These are phyloP conservation scores for Ceramica pisi DNA, from an alignment of 2,888 invertebrate genomes.

Conservation along the genomic window DNA sequence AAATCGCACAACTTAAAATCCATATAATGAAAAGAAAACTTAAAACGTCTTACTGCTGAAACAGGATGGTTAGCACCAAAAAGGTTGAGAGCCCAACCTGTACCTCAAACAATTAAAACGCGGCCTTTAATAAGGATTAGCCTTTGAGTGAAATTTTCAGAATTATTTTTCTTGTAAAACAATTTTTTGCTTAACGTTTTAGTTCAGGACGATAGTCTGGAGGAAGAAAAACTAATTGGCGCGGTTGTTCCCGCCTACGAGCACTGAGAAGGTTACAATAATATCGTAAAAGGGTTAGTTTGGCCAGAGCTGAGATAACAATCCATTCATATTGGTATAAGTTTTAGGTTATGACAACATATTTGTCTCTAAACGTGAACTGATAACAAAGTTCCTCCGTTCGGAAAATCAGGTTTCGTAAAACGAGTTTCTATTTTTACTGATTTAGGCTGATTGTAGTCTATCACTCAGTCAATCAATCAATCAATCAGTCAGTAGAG, in stretches of 20 bases:
- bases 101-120: constrained; percentile 39
- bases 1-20: not conserved
- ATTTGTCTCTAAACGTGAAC: constrained; percentile 10
- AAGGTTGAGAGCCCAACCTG: constrained; percentile 5
- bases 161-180: constrained; percentile 28
- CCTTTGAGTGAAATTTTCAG: constrained; percentile 11
- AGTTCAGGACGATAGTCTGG: constrained; percentile 29
- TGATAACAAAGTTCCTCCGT: not conserved
- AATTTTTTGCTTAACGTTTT: constrained; percentile 15
- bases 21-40: not conserved
- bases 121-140: constrained; percentile 42
- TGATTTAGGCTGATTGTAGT: constrained; percentile 5
- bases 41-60: not conserved
- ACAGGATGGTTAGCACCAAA: constrained; percentile 4
- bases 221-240: constrained; percentile 23
- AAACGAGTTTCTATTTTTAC: constrained; percentile 19
- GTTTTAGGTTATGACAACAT: constrained; percentile 22
- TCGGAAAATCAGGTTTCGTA: not conserved
- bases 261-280: constrained; percentile 23
- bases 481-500: constrained; percentile 43
- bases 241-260: not conserved
- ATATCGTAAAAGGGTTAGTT: constrained; percentile 4
- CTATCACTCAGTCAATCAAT: constrained; percentile 31
- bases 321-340: constrained; percentile 12
- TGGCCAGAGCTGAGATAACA: not conserved